Evolutionary conservation across 2,888 invertebrate genomes (phyloP), one percentile per base, ranked within the genome.

Genomic region (Mythimna pallens): DNA sequence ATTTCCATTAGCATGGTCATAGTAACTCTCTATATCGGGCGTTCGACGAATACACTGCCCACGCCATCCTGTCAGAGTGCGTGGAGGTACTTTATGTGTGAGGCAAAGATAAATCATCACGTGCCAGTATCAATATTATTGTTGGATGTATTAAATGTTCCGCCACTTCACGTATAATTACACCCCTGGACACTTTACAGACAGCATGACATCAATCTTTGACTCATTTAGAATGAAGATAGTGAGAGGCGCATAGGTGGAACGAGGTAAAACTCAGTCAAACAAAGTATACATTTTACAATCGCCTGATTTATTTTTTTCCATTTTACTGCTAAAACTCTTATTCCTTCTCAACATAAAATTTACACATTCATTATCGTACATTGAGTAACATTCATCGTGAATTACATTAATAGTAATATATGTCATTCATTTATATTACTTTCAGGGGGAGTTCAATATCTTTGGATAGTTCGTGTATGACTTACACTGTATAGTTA

Each of bases 251-350:
- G 30, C 40, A 40, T 47, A 59, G 50, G 64, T 80, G 47, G 61
- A 58, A 59, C 43, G 34, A 75, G 85, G 87, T 73, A 68, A 76
- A 70, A 84, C 76, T 57, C 88, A 92, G 83, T 88, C 80, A 93
- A 92, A 93, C 90, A 92, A 92, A 90, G 75, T 76, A 68, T 87
- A 84, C 86, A 88, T 93, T 92, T 93, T 91, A 90, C 89, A 94
- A 95, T 95, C 95, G 94, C 94, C 95, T 90, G 91, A 85, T 95
- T 95, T 94, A 95, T 94, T 94, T 89, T 64, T 92, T 92, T 91
- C 87, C 89, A 88, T 90, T 92, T 93, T 92, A 92, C 89, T 91
- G 89, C 94, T 94, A 94, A 91, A 92, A 89, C 90, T 93, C 90
- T 91, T 92, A 90, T 90, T 89, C 81, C 88, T 91, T 89, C 85